Base-by-base conservation (phyloP, 2,888 invertebrate genomes). In the Elysia crispata region DNA sequence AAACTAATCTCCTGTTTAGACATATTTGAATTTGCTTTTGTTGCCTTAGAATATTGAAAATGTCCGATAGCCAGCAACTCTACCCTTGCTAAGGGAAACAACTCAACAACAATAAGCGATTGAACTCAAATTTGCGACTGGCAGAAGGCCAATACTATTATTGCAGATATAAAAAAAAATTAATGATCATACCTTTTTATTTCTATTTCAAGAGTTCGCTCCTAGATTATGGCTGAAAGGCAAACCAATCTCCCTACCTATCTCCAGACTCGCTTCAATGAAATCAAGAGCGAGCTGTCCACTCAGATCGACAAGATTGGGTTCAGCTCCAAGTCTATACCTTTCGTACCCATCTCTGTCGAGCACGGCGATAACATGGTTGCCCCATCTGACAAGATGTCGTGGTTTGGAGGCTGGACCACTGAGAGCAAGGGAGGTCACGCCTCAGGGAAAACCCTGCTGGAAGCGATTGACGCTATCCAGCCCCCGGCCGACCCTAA, bases 331-430 rank as follows among this genome's bases (percentile, higher is more conserved):
- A 96, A 96, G 88, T 95, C 96, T 76, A 98, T 99, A 89, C 96
- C 99, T 86, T 99, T 99, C 94, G 98, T 99, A 84, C 99, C 99
- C 92, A 99, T 99, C 93, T 99, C 99, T 91, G 99, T 99, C 91
- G 99, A 98, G 98, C 97, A 98, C 93, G 99, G 99, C 92, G 99
- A 99, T 94, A 99, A 99, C 95, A 99, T 99, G 98, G 94, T 99
- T 94, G 99, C 99, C 94, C 93, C 95, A 84, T 98, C 98, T 79
- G 94, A 94, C 90, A 99, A 98, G 94, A 99, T 89, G 81, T n/a
- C 77, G 28, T 92, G 92, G 98, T 94, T 93, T 93, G 98, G 98
- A 95, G 98, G 98, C 94, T 99, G 98, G 98, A 92, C 93, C 76
- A 94, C 98, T 87, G 86, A 86, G 77, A 77, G 88, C 69, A 87